Percentiles rank a stretch among this genome's conserved stretches.
Evolutionary conservation across 2,888 invertebrate genomes (phyloP).

Genomic region (Leptarthrus brevirostris): DNA sequence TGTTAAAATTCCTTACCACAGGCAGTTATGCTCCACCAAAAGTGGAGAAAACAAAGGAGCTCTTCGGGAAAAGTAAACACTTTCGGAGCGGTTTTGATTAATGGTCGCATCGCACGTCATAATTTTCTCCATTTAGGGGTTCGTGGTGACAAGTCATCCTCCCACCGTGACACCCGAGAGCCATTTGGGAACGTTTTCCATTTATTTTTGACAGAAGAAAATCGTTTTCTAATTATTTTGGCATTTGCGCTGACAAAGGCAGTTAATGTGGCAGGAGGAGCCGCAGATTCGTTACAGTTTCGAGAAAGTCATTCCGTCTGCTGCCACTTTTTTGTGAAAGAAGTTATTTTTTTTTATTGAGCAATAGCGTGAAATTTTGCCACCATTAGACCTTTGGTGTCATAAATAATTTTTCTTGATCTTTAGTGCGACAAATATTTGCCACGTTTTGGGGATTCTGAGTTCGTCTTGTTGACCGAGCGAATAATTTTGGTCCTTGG

Average conservation of each 20-base stretch:
- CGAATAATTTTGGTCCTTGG: not conserved
- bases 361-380: no score
- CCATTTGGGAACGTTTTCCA: not conserved
- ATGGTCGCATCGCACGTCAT: constrained; percentile 6
- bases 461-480: no score
- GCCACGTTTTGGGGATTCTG: not conserved
- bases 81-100: not conserved
- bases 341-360: no score
- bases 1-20: no score
- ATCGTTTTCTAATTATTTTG: constrained; percentile 27
- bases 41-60: no score
- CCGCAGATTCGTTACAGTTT: not conserved
- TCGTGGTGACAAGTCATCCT: not conserved
- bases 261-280: not conserved
- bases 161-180: not conserved
- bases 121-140: not conserved
- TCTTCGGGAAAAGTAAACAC: not conserved
- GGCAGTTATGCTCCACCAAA: no score
- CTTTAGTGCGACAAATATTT: constrained; percentile 1
- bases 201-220: constrained; percentile 22
- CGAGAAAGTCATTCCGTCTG: no score
- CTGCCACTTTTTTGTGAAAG: no score
- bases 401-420: constrained; percentile 30
- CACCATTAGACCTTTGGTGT: no score
- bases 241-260: not conserved